Evolutionary conservation across 2,888 invertebrate species (phyloP), one percentile per base, ranked within the genome.

Genomic region (Drosophila kuntzei): DNA sequence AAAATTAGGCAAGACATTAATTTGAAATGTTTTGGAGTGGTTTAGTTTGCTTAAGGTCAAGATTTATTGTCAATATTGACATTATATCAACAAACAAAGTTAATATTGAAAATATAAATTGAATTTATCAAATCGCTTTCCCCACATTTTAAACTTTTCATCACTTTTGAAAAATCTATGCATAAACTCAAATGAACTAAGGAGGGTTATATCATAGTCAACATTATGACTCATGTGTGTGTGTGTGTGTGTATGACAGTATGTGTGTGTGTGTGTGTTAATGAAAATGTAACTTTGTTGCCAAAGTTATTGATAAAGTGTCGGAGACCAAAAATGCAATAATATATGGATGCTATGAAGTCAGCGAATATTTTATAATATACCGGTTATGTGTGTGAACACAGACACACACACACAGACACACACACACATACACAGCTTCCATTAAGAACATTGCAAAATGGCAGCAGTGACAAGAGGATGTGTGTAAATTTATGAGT

Each of bases 381-480:
- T 62, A 20, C 57, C 20, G 12, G 22, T 12, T 6, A 16, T 36
- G 8, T 36, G 14, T 36, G 36, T 36, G 11, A 47, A 54, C 32
- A 39, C 25, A 49, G 20, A 11, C 44, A 55, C 55, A 34, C n/a
- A 36, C 25, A 39, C 22, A 32, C 44, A 37, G 20, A 22, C 54
- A n/a, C 43, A 36, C 36, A 53, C n/a, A 50, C 29, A 43, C 34
- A 34, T 11, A 22, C 36, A 39, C 47, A 41, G 68, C 58, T 49
- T 60, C 79, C 75, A 79, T 79, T 69, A 64, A 74, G 79, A 51
- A 50, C 57, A 78, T 78, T 73, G 68, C 79, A 60, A 75, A 68
- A 66, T 58, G 61, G 7, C 41, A n/a, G 29, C 37, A 57, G 16
- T 43, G 37, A 49, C 32, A 70, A n/a, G 44, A 18, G 34, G 4